phyloP scores from a whole-genome alignment of 2,797 vertebrate species.

The Rhinophrynus dorsalis region DNA sequence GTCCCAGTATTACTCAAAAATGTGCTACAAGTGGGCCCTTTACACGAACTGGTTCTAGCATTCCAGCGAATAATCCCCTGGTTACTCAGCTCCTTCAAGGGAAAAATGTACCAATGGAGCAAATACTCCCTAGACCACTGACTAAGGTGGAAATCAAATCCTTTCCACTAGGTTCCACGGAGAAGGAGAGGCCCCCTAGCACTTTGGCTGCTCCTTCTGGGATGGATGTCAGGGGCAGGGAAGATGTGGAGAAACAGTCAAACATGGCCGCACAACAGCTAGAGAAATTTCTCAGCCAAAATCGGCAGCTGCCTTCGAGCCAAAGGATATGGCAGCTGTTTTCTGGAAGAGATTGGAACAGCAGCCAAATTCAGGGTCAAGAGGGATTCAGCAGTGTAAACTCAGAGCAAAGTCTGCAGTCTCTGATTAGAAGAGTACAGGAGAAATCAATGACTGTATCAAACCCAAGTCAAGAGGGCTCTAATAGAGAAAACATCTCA shows the following conservation, averaged over 20 bases:
- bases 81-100: slow-evolving; percentile 93
- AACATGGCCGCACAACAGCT: slow-evolving; percentile 51
- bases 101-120: slow-evolving; percentile 88
- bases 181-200: slow-evolving; percentile 52
- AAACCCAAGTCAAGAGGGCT: slow-evolving; percentile 67
- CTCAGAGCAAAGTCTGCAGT: slow-evolving; percentile 86
- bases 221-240: slow-evolving; percentile 10
- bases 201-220: slow-evolving; percentile 10
- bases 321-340: slow-evolving; percentile 64
- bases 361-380: slow-evolving; percentile 58
- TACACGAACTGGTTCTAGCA: slow-evolving; percentile 71
- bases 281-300: slow-evolving; percentile 57
- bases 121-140: slow-evolving; percentile 86
- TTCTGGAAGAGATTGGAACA: slow-evolving; percentile 61
- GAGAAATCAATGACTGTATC: slow-evolving; percentile 62
- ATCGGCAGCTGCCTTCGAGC: slow-evolving; percentile 61
- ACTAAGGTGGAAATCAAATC: slow-evolving; percentile 72
- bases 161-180: slow-evolving; percentile 44
- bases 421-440: slow-evolving; percentile 78
- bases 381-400: slow-evolving; percentile 78
- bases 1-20: slow-evolving; percentile 54
- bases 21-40: slow-evolving; percentile 52
- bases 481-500: slow-evolving; percentile 63
- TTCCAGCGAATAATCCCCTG: slow-evolving; percentile 91
- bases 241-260: slow-evolving; percentile 35